These are phyloP conservation scores for Enhydra lutris DNA, from an alignment of 2,113 vertebrate genomes.

Conservation along the genomic window DNA sequence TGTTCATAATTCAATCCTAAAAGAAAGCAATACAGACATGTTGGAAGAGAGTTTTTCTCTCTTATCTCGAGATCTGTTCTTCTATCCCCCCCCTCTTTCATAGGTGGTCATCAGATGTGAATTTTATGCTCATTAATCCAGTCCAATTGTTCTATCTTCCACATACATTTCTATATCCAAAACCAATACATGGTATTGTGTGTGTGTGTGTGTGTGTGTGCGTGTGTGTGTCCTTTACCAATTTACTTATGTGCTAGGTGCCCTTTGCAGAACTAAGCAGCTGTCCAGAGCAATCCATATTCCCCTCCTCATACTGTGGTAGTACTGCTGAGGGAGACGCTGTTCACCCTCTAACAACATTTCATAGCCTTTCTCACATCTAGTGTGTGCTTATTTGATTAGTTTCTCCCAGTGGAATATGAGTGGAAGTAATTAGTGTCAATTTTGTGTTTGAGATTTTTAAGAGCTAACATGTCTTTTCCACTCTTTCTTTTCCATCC, in stretches of 20 bases:
- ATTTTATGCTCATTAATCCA: background rate
- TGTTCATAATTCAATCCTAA: background rate
- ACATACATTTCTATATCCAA: background rate
- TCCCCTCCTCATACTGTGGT: background rate
- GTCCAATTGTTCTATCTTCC: background rate
- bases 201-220: background rate
- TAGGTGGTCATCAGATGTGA: background rate
- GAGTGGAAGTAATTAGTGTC: background rate
- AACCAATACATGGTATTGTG: background rate
- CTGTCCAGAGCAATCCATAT: background rate
- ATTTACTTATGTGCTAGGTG: background rate
- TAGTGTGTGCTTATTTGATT: background rate
- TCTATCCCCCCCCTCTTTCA: background rate
- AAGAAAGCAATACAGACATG: background rate
- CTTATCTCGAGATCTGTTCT: background rate
- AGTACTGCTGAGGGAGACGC: background rate
- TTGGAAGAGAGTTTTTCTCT: background rate
- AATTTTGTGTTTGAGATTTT: background rate
- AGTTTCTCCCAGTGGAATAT: background rate
- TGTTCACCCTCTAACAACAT: background rate
- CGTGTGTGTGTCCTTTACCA: background rate
- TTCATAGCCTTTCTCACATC: background rate
- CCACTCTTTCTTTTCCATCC: background rate
- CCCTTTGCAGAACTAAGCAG: background rate
- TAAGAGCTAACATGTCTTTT: background rate